Percentiles rank a stretch among this genome's conserved stretches.
Conservation (phyloP, 2,113 vertebrate genomes). For the Fregetta grallaria region DNA sequence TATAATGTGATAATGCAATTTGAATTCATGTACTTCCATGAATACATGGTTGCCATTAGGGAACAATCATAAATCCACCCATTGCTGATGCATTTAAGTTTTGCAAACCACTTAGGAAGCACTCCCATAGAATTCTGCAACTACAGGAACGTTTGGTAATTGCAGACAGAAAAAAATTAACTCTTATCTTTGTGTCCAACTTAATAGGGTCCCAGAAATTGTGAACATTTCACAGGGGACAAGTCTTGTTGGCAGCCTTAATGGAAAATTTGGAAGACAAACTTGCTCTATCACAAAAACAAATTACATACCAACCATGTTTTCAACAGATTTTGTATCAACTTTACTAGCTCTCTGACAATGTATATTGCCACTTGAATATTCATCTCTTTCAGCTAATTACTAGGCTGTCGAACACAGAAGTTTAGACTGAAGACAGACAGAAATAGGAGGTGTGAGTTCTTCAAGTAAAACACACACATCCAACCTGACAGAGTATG, state of each 20-base stretch:
- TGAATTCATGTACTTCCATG: not conserved
- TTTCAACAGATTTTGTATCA: not conserved
- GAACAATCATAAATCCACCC: not conserved
- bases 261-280: not conserved
- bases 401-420: not conserved
- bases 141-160: not conserved
- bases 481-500: rapidly evolving
- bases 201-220: not conserved
- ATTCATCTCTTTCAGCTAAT: not conserved
- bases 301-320: rapidly evolving
- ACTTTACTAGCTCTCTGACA: not conserved
- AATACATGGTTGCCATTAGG: not conserved
- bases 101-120: not conserved
- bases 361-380: not conserved
- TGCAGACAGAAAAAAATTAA: not conserved
- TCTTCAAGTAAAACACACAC: not conserved
- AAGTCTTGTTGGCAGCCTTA: not conserved
- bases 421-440: not conserved
- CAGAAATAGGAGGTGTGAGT: not conserved
- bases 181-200: not conserved
- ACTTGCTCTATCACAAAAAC: not conserved
- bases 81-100: not conserved
- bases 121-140: not conserved
- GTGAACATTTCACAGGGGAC: not conserved
- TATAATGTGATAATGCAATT: not conserved